These are phyloP conservation scores for Muscicapa comitata DNA, from an alignment of 2,797 vertebrate species.

Conservation along the genomic window DNA sequence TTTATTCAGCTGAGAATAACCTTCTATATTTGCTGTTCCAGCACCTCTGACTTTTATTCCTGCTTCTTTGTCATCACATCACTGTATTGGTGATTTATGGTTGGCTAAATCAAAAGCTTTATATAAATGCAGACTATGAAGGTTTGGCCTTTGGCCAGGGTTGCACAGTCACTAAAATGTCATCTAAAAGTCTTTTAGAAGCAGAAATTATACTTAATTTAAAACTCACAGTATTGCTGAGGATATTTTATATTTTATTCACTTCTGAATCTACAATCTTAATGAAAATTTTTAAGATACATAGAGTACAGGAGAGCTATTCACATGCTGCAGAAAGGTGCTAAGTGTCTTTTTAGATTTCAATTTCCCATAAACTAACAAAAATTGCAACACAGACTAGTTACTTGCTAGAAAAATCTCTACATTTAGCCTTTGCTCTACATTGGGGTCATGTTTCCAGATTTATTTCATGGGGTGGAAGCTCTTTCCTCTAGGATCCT, in stretches of 20 bases:
- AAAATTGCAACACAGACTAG: neutral
- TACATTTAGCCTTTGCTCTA: neutral
- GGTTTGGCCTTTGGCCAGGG: neutral
- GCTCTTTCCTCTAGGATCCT: neutral
- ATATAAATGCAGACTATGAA: neutral
- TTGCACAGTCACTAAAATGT: neutral
- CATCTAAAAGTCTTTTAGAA: conserved; percentile 5
- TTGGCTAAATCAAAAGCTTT: neutral
- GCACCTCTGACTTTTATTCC: neutral
- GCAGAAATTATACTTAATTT: neutral
- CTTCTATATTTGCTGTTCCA: neutral
- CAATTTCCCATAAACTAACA: neutral
- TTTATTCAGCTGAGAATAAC: neutral
- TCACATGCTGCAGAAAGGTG: neutral
- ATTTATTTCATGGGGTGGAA: neutral
- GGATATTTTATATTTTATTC: neutral
- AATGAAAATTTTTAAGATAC: conserved; percentile 27
- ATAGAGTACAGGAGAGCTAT: neutral
- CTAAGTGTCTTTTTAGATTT: neutral
- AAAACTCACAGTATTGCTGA: neutral
- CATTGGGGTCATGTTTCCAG: neutral
- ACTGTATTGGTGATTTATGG: neutral
- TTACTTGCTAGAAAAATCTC: neutral
- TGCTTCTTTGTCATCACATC: neutral
- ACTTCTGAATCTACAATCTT: neutral